Evolutionary conservation across 2,797 vertebrate species (phyloP).

Genomic region (Melanotaenia nigrans): DNA sequence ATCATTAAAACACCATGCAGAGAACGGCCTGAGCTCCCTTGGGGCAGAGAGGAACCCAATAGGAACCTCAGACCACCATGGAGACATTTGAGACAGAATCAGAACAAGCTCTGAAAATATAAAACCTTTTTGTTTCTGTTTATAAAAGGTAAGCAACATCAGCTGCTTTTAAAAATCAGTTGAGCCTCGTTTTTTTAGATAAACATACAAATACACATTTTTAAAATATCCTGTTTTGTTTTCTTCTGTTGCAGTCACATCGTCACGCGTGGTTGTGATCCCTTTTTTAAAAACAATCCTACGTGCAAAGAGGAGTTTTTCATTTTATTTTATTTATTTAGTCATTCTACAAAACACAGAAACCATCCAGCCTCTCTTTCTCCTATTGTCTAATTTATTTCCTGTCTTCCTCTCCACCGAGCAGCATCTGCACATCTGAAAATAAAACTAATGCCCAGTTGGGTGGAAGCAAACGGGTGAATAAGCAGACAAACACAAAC

Average conservation of each 20-base stretch:
- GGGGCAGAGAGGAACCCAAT: slow-evolving; percentile 26
- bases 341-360: too few species aligned
- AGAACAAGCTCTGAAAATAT: background rate
- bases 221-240: too few species aligned
- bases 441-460: slow-evolving; percentile 59
- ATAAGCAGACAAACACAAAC: slow-evolving; percentile 73
- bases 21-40: slow-evolving; percentile 13
- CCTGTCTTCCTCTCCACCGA: background rate
- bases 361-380: too few species aligned
- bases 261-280: too few species aligned
- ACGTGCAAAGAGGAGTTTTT: too few species aligned
- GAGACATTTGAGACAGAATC: slow-evolving; percentile 7
- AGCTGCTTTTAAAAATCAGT: too few species aligned
- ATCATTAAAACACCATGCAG: slow-evolving; percentile 42
- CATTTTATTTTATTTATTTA: too few species aligned
- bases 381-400: too few species aligned
- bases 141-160: background rate
- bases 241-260: too few species aligned
- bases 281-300: too few species aligned
- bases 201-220: too few species aligned
- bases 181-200: too few species aligned
- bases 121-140: background rate
- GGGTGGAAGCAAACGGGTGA: slow-evolving; percentile 67
- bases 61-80: slow-evolving; percentile 41
- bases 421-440: slow-evolving; percentile 39